phyloP scores from a whole-genome alignment of 2,797 vertebrate genomes.

The Delichon dasypus region DNA sequence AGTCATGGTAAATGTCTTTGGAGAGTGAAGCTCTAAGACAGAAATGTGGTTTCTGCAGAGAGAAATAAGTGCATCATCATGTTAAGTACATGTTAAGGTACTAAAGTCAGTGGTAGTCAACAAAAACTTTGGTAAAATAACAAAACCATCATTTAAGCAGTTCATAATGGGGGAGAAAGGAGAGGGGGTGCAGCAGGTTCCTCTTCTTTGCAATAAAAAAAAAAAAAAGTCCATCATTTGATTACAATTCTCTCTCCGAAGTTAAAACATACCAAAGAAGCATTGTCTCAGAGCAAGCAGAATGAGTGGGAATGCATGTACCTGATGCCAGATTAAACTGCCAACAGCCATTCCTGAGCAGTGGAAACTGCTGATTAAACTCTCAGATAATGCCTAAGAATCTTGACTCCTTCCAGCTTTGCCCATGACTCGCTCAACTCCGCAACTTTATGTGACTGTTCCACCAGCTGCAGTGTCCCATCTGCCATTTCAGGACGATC shows the following conservation, averaged over 20 bases:
- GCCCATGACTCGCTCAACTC: neutral
- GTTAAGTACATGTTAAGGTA: neutral
- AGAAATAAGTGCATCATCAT: neutral
- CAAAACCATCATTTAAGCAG: neutral
- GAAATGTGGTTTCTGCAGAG: neutral
- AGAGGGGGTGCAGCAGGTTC: neutral
- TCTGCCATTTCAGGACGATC: neutral
- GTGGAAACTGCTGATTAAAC: neutral
- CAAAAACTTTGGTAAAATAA: neutral
- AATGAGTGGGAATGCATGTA: neutral
- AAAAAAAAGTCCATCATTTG: neutral
- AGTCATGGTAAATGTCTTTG: neutral
- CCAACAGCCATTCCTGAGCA: neutral
- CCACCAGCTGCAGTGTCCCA: neutral
- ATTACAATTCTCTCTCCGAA: neutral
- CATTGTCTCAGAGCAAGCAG: neutral
- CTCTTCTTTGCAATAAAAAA: neutral
- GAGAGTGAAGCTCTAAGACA: neutral
- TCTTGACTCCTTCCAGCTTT: neutral
- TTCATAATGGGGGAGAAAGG: neutral
- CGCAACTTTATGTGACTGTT: neutral
- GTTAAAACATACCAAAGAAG: neutral
- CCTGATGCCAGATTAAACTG: neutral
- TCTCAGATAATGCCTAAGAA: neutral
- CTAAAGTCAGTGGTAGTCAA: neutral